Evolutionary conservation across 2,113 vertebrate genomes (phyloP).

Genomic region (Fulica atra): DNA sequence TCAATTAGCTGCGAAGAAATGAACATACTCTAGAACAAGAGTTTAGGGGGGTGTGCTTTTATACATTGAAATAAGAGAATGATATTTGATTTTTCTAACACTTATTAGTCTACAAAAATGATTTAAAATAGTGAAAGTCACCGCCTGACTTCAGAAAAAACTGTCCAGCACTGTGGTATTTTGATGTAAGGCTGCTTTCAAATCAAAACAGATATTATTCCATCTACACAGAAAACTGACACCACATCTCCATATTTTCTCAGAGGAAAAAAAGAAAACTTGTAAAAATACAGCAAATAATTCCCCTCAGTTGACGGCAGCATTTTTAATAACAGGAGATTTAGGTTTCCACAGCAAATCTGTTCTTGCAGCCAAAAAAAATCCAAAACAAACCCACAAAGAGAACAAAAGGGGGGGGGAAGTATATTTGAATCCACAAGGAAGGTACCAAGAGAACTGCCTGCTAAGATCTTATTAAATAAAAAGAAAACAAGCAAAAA

Average conservation of each 20-base stretch:
- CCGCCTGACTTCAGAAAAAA: neutral
- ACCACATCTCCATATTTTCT: neutral
- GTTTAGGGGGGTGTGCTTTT: neutral
- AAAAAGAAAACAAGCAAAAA: neutral
- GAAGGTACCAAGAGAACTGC: neutral
- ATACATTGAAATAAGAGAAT: neutral
- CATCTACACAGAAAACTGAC: neutral
- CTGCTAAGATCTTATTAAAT: neutral
- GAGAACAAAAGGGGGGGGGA: neutral
- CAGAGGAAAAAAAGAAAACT: neutral
- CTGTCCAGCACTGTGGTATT: neutral
- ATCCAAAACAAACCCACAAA: neutral
- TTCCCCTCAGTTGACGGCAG: neutral
- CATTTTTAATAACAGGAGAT: neutral
- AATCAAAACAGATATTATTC: neutral
- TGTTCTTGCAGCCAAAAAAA: neutral
- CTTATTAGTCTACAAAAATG: neutral
- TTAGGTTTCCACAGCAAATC: neutral
- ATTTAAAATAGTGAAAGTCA: neutral
- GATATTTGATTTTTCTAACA: neutral
- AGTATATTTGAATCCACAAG: neutral
- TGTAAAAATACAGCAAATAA: neutral
- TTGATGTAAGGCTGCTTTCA: neutral
- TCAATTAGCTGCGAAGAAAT: neutral
- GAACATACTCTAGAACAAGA: neutral